A percentile compares a stretch with the other conserved stretches of the same genome.
These are phyloP conservation scores for Actinopyga echinites DNA, from an alignment of 53 echinoderm and acorn worm species.

Conservation along the genomic window DNA sequence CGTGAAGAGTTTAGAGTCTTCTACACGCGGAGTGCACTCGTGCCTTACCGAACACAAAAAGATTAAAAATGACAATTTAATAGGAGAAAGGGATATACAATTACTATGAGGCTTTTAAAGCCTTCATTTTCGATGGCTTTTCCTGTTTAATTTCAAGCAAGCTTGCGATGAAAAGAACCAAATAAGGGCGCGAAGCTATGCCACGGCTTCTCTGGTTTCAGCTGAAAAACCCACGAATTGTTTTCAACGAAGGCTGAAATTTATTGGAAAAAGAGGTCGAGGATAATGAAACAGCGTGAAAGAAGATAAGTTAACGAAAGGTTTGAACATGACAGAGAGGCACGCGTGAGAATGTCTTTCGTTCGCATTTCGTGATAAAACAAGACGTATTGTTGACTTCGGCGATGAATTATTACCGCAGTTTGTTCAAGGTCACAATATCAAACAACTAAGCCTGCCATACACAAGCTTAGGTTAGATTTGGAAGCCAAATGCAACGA, in stretches of 20 bases:
- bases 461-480: too few relatives aligned
- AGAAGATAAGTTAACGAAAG: background rate
- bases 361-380: too few relatives aligned
- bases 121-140: background rate
- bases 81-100: constrained; percentile 27
- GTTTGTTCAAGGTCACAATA: too few relatives aligned
- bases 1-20: background rate
- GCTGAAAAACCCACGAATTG: background rate
- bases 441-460: too few relatives aligned
- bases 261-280: constrained; percentile 31
- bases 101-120: constrained; percentile 26
- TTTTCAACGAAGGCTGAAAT: constrained; percentile 10
- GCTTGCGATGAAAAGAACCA: background rate
- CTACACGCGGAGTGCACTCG: background rate
- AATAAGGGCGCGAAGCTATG: background rate
- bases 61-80: constrained; percentile 43
- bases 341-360: background rate
- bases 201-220: background rate
- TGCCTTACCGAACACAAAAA: constrained; percentile 34
- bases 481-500: too few relatives aligned
- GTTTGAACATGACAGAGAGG: constrained; percentile 17
- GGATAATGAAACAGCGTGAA: constrained; percentile 4
- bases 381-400: too few relatives aligned
- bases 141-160: constrained; percentile 13
- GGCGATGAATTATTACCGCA: too few relatives aligned